Evolutionary conservation across 2,797 vertebrate species (phyloP).

Genomic region (Sebastes reedi): DNA sequence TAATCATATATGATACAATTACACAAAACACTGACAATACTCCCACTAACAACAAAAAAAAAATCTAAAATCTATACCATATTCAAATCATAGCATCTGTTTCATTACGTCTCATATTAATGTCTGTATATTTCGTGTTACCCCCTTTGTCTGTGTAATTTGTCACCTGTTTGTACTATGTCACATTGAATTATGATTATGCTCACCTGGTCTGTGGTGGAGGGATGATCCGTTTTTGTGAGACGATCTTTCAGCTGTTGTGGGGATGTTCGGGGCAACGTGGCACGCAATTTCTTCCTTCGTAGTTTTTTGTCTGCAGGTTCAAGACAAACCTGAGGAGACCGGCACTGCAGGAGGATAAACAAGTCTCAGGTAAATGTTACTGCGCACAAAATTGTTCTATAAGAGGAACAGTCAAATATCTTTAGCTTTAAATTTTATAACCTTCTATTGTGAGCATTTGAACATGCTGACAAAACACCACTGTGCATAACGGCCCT

Average conservation of each 20-base stretch:
- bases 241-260: background rate
- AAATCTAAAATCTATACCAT: no score
- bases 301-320: background rate
- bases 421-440: background rate
- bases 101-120: no score
- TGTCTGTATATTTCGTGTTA: no score
- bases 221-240: background rate
- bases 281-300: background rate
- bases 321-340: background rate
- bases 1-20: no score
- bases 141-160: no score
- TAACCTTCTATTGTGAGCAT: no score
- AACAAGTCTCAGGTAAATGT: background rate
- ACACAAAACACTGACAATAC: no score
- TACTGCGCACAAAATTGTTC: background rate
- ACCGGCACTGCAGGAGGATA: background rate
- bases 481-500: no score
- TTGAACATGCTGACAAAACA: no score
- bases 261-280: background rate
- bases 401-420: background rate
- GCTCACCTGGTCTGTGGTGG: background rate
- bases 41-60: no score
- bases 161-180: no score
- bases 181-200: background rate
- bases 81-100: no score